These are phyloP conservation scores for Diplosoma virens DNA, from an alignment of 23 tunicate species.

Conservation along the genomic window DNA sequence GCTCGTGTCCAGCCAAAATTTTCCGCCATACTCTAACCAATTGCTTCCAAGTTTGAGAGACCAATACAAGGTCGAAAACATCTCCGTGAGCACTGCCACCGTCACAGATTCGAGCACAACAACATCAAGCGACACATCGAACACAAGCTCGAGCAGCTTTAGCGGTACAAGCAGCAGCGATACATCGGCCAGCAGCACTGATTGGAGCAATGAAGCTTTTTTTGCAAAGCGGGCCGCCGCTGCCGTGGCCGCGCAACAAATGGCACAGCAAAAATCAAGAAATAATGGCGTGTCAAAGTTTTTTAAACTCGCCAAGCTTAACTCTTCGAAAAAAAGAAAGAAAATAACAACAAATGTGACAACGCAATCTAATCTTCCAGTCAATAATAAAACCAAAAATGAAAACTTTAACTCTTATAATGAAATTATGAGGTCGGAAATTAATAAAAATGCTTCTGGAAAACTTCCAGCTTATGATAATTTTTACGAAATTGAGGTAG, in stretches of 20 bases:
- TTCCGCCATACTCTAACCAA: not conserved
- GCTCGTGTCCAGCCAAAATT: constrained; percentile 52
- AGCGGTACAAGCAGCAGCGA: constrained; percentile 81
- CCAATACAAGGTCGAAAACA: constrained; percentile 24
- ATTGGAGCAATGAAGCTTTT: constrained; percentile 31
- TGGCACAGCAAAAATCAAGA: constrained; percentile 29
- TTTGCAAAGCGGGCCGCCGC: constrained; percentile 37
- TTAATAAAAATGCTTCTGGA: too few species aligned
- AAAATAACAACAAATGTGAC: constrained; percentile 2
- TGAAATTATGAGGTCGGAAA: too few species aligned
- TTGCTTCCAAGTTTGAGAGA: constrained; percentile 12
- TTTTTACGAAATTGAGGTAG: too few species aligned
- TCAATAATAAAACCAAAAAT: too few species aligned
- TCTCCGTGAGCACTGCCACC: constrained; percentile 29
- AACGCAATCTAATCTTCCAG: not conserved
- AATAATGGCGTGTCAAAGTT: constrained; percentile 40
- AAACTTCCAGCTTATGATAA: too few species aligned
- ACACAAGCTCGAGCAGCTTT: constrained; percentile 72
- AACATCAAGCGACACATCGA: constrained; percentile 78
- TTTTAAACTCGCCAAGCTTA: constrained; percentile 41
- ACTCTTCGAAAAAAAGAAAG: constrained; percentile 62
- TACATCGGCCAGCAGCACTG: constrained; percentile 79
- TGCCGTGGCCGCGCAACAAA: constrained; percentile 17
- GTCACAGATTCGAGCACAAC: constrained; percentile 94
- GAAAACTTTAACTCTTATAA: too few species aligned